These are phyloP conservation scores for Oscheius onirici DNA, from an alignment of 2,888 invertebrate genomes.

Conservation along the genomic window DNA sequence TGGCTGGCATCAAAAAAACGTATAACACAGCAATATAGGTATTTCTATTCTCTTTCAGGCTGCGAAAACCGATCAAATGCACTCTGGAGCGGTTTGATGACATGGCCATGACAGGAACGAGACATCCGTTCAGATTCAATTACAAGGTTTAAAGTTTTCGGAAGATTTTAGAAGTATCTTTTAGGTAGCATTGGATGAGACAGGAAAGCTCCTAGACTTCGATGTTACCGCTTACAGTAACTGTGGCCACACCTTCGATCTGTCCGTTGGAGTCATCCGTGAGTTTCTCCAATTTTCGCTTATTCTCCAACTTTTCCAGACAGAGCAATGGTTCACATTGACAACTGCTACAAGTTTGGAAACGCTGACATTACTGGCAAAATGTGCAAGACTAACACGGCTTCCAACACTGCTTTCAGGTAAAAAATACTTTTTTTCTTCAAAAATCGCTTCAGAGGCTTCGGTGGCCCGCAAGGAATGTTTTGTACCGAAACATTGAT, in stretches of 20 bases:
- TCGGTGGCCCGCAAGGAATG: conserved; percentile 91
- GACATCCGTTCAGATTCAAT: conserved; percentile 87
- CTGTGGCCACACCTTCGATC: conserved; percentile 84
- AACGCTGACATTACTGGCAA: conserved; percentile 79
- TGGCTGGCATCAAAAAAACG: too few species aligned
- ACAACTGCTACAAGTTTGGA: conserved; percentile 84
- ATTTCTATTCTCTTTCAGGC: conserved; percentile 74
- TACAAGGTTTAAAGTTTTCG: conserved; percentile 83
- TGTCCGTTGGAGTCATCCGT: conserved; percentile 77
- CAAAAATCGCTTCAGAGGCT: conserved; percentile 72
- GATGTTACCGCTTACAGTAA: conserved; percentile 83
- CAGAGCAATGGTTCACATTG: conserved; percentile 84
- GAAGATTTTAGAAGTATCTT: conserved; percentile 69
- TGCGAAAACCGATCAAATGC: conserved; percentile 83
- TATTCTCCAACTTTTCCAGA: conserved; percentile 77
- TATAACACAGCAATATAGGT: neutral
- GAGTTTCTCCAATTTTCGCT: conserved; percentile 23
- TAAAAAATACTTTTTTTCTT: conserved; percentile 74
- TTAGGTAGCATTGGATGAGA: conserved; percentile 76
- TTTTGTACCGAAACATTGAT: conserved; percentile 84
- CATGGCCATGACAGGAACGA: conserved; percentile 86
- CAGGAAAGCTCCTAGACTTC: conserved; percentile 82
- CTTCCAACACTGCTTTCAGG: conserved; percentile 91
- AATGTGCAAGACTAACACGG: conserved; percentile 85
- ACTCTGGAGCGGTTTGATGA: conserved; percentile 94